phyloP scores from a whole-genome alignment of 2,888 invertebrate genomes.

The Bibio marci region DNA sequence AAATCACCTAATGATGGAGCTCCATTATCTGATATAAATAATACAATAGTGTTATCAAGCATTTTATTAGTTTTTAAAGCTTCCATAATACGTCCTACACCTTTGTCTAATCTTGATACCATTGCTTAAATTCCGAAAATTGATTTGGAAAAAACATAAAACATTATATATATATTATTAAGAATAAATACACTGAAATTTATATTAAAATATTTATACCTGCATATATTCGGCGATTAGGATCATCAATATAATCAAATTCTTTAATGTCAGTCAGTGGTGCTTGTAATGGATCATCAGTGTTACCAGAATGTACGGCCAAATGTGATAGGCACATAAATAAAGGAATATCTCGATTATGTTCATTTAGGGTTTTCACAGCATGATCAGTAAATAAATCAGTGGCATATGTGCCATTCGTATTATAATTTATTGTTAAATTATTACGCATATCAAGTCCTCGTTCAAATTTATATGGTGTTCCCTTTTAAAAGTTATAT shows the following conservation, averaged over 20 bases:
- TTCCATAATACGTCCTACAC: constrained; percentile 58
- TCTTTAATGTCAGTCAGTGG: constrained; percentile 50
- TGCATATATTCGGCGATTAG: constrained; percentile 47
- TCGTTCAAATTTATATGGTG: constrained; percentile 6
- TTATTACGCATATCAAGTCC: constrained; percentile 37
- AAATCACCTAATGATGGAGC: constrained; percentile 49
- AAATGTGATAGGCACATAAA: constrained; percentile 65
- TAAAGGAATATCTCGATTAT: constrained; percentile 42
- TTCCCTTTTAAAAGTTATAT: too few species aligned
- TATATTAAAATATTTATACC: too few species aligned
- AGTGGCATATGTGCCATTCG: constrained; percentile 45
- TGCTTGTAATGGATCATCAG: constrained; percentile 49
- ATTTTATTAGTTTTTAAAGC: constrained; percentile 48
- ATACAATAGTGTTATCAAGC: constrained; percentile 62
- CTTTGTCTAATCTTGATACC: constrained; percentile 68
- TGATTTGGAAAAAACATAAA: too few species aligned
- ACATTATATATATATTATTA: too few species aligned
- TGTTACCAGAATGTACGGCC: constrained; percentile 63
- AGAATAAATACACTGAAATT: too few species aligned
- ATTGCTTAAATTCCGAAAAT: too few species aligned
- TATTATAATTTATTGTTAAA: constrained; percentile 32
- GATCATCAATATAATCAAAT: constrained; percentile 48
- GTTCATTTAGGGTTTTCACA: constrained; percentile 38
- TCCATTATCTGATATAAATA: constrained; percentile 82
- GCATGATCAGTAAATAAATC: constrained; percentile 51